phyloP scores from a whole-genome alignment of 2,797 vertebrate species.

The Acanthornis magna region DNA sequence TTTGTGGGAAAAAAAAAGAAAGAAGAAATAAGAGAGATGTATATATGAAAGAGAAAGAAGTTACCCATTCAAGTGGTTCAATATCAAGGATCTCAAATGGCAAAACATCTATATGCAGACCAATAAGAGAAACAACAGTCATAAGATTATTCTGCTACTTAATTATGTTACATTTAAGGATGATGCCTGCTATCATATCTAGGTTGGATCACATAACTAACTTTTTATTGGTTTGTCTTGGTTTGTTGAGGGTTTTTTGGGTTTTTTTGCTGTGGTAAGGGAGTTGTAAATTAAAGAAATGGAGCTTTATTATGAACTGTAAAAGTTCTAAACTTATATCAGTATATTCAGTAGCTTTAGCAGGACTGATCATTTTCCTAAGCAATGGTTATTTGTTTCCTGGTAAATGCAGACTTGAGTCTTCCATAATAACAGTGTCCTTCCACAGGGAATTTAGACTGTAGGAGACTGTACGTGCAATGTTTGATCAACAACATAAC shows the following conservation, averaged over 20 bases:
- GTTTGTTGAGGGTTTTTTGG: no score
- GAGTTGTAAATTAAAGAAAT: not conserved
- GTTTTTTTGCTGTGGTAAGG: not conserved
- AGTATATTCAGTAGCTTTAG: not conserved
- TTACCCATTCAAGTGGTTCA: not conserved
- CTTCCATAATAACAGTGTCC: not conserved
- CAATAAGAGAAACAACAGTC: not conserved
- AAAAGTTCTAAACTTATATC: not conserved
- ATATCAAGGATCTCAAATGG: not conserved
- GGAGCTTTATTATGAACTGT: not conserved
- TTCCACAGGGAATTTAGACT: not conserved
- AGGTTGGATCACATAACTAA: not conserved
- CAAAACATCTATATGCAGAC: not conserved
- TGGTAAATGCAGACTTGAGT: not conserved
- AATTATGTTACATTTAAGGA: not conserved
- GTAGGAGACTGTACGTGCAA: not conserved
- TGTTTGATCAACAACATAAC: not conserved
- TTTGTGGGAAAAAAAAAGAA: not conserved
- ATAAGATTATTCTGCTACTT: not conserved
- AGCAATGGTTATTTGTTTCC: not conserved
- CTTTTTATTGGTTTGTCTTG: not conserved
- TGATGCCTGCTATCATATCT: not conserved
- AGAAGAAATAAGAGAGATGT: not conserved
- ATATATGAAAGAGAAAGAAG: not conserved
- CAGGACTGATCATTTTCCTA: not conserved